phyloP scores from a whole-genome alignment of 2,797 vertebrate species.

The Antrozous pallidus region DNA sequence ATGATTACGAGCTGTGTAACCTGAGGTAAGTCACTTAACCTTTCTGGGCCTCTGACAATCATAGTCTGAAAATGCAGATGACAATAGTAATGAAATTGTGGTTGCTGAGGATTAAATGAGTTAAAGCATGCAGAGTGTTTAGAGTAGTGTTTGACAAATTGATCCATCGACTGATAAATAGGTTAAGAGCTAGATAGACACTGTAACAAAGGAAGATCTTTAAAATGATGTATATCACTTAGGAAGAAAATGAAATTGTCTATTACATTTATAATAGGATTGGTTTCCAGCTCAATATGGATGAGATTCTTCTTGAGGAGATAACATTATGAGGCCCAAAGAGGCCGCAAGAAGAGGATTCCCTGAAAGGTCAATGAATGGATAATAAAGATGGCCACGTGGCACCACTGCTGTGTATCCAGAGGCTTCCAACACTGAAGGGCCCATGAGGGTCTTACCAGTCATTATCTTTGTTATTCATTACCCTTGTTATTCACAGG shows the following conservation, averaged over 20 bases:
- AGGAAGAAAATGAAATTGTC: neutral
- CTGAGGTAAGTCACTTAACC: neutral
- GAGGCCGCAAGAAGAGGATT: neutral
- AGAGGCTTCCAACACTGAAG: neutral
- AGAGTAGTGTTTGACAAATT: neutral
- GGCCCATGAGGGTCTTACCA: neutral
- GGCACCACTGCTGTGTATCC: neutral
- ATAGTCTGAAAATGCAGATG: neutral
- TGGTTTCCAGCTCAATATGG: neutral
- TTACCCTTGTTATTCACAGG: neutral
- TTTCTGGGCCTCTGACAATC: neutral
- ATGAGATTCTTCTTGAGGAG: neutral
- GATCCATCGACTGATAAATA: neutral
- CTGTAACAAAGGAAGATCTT: slow-evolving; percentile 22
- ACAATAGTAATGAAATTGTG: neutral
- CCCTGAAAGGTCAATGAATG: neutral
- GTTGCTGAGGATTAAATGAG: neutral
- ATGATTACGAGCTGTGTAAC: neutral
- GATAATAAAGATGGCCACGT: neutral
- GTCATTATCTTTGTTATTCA: neutral
- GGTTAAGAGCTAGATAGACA: neutral
- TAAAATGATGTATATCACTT: neutral
- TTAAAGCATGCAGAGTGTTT: neutral
- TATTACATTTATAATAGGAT: neutral
- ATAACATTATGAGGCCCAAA: neutral